These are phyloP conservation scores for Actinia equina DNA, from an alignment of 64 coral and sea anemone genomes.

Conservation along the genomic window DNA sequence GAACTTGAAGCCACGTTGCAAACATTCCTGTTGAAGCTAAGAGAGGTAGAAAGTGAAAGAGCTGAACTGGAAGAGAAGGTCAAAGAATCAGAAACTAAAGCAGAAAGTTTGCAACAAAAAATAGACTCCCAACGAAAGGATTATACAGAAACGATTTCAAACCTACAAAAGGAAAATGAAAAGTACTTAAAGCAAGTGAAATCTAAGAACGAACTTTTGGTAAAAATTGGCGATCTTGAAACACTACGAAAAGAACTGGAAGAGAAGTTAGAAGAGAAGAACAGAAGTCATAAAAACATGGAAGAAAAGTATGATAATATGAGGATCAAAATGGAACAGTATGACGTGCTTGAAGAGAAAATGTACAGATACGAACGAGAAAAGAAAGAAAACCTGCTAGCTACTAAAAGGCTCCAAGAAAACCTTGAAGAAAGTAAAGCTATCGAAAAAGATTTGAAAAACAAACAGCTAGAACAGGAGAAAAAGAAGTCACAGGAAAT, in stretches of 20 bases:
- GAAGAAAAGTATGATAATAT: constrained; percentile 55
- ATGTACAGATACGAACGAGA: constrained; percentile 81
- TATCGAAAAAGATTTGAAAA: constrained; percentile 32
- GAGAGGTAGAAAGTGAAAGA: constrained; percentile 64
- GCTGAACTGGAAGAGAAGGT: constrained; percentile 59
- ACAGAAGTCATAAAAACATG: constrained; percentile 34
- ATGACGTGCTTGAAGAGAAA: constrained; percentile 82
- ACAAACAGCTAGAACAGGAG: constrained; percentile 26
- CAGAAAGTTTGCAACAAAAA: constrained; percentile 34
- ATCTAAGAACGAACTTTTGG: constrained; percentile 71
- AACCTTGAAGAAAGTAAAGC: constrained; percentile 37
- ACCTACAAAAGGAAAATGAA: constrained; percentile 64
- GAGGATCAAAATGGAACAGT: constrained; percentile 61
- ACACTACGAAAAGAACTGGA: constrained; percentile 57
- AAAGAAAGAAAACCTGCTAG: constrained; percentile 43
- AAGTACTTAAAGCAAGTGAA: constrained; percentile 51
- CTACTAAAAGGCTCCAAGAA: constrained; percentile 58
- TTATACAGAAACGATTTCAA: constrained; percentile 46
- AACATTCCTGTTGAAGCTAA: constrained; percentile 53
- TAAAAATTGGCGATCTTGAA: constrained; percentile 53
- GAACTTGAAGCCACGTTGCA: constrained; percentile 49
- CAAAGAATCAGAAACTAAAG: constrained; percentile 50
- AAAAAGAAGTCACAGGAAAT: constrained; percentile 11
- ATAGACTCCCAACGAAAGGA: constrained; percentile 15
- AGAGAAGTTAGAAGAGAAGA: constrained; percentile 52